Evolutionary conservation across 1,140 invertebrate genomes (phyloP), one percentile per base, ranked within the genome.

Genomic region (Laupala kohalensis): DNA sequence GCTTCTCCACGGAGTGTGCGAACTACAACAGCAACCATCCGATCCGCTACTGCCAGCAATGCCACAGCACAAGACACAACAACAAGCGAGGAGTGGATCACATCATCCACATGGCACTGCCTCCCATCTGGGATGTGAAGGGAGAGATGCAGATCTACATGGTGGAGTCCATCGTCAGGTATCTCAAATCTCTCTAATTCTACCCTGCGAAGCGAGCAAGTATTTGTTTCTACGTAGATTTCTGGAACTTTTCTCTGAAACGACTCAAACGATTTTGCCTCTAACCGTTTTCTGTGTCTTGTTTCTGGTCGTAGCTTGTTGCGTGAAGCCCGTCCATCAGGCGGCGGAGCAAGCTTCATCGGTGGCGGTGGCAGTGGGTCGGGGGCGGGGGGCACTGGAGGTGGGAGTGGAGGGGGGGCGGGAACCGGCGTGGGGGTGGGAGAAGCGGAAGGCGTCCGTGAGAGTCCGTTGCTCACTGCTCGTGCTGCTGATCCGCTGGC

Each of bases 121-220:
- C 90, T 26, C 89, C 89, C 66, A 90, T 95, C 65, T 96, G 94
- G 87, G 87, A 90, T 76, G 90, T 94, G 89, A 91, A 94, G 79
- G 83, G 88, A 25, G 94, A 97, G 81, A 92, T 93, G 83, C 93
- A 95, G 80, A 91, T 90, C 77, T 96, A 96, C 79, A 90, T 98
- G 77, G 91, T 98, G 64, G 96, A 99, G 82, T 92, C 95, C n/a
- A 94, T 99, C 76, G 91, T 98, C 68, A 96, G 94, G 91, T 92
- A 80, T 26, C 27, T 2, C 27, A 68, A 24, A 12, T 67, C n/a
- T n/a, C n/a, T n/a, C n/a, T n/a, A n/a, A n/a, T n/a, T n/a, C n/a
- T n/a, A n/a, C n/a, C n/a, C n/a, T n/a, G n/a, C n/a, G n/a, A n/a
- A n/a, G n/a, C n/a, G n/a, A n/a, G n/a, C n/a, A n/a, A n/a, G n/a